Conservation (phyloP, 2,797 vertebrate species). For the Urocyon cinereoargenteus region DNA sequence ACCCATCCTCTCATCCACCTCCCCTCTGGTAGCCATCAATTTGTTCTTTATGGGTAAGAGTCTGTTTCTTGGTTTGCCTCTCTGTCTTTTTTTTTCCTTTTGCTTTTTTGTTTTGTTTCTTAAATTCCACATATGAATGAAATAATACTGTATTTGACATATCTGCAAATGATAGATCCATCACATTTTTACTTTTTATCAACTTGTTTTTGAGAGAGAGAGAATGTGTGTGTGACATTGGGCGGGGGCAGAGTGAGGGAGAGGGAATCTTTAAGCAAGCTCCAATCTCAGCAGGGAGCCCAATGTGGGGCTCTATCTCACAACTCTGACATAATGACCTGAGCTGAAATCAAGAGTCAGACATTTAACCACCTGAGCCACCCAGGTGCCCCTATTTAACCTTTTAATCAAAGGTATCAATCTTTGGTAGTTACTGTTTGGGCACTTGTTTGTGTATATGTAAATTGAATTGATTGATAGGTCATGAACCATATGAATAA, state of each 20-base stretch:
- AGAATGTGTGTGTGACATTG: too few relatives aligned
- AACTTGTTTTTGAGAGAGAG: too few relatives aligned
- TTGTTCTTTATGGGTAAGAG: background rate
- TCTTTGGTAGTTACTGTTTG: background rate
- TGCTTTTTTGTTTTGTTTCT: background rate
- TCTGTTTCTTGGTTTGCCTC: background rate
- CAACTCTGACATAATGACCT: too few relatives aligned
- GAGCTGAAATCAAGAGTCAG: too few relatives aligned
- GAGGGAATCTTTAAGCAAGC: too few relatives aligned
- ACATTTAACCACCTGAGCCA: too few relatives aligned
- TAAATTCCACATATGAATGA: background rate
- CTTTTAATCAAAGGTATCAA: background rate
- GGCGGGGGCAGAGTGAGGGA: too few relatives aligned
- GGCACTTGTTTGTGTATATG: background rate
- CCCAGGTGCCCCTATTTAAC: too few relatives aligned
- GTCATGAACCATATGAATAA: background rate
- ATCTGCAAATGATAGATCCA: background rate
- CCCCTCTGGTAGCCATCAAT: background rate
- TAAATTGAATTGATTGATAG: background rate
- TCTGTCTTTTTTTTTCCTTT: background rate
- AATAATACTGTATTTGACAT: background rate
- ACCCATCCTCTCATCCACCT: background rate
- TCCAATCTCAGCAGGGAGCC: too few relatives aligned
- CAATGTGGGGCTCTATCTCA: too few relatives aligned
- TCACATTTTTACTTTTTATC: background rate